Evolutionary conservation across 2,888 invertebrate species (phyloP), one percentile per base, ranked within the genome.

Genomic region (Acleris emargana): DNA sequence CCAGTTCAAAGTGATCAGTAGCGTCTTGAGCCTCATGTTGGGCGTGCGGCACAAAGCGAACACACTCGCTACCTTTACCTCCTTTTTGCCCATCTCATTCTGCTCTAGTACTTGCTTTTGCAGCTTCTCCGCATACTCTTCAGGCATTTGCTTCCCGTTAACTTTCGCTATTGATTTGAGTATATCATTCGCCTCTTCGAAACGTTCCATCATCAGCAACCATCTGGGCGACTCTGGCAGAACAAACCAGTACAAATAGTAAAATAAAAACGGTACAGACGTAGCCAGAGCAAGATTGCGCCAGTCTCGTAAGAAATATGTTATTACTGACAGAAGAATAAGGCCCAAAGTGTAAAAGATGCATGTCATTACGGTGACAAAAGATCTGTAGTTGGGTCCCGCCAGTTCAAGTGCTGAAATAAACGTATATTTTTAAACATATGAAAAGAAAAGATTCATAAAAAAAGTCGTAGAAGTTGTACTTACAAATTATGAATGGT

Each of bases 401-500:
- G 98, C 98, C 67, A 98, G 87, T 89, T 98, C 98, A 74, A 98
- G 89, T 67, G 97, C 98, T 98, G 81, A 72, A 94, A 62, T 70
- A 70, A 71, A 18, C 9, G 13, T 53, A 38, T n/a, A 18, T 22
- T n/a, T 25, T 16, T 9, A 16, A 47, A 6, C 9, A 62, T 67
- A 53, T 70, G 52, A 45, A 22, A 11, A 18, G 16, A n/a, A 16
- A 16, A 13, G 16, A 5, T 25, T 22, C 3, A 64, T 47, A 49
- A 38, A 32, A 16, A 2, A n/a, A 17, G 6, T 16, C 17, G n/a
- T 45, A 45, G 45, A 45, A 45, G 45, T 45, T 45, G 68, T 78
- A 93, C 95, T 94, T 90, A 98, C 98, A 97, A 78, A 98, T 97
- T 67, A 98, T 98, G 82, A 98, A 98, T 0, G 98, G 98, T 85